These are phyloP conservation scores for Rachycentron canadum DNA, from an alignment of 2,797 vertebrate genomes.

Conservation along the genomic window DNA sequence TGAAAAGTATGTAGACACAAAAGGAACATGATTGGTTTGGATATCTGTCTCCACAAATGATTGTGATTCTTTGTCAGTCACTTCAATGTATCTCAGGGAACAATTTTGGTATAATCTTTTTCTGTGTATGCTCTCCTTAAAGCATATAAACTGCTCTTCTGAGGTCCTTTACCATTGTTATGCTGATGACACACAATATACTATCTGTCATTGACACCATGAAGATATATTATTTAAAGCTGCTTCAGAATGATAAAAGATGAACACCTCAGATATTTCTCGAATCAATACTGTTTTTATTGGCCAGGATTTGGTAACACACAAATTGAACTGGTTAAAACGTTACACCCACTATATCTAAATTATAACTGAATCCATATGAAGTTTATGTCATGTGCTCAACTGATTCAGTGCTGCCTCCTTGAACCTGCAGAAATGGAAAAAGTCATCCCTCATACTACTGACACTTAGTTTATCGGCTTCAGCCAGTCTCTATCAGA, in stretches of 20 bases:
- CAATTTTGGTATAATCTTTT: not conserved
- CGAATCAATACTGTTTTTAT: not conserved
- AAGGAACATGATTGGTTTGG: not conserved
- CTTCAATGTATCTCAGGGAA: constrained; percentile 13
- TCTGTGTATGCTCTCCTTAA: not conserved
- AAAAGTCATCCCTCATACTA: not conserved
- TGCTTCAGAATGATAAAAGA: not conserved
- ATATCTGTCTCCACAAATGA: not conserved
- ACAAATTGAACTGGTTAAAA: not conserved
- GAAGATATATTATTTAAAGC: not conserved
- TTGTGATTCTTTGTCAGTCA: not conserved
- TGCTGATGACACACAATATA: not conserved
- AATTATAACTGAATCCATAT: not conserved
- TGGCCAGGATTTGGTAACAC: not conserved
- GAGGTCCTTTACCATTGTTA: not conserved
- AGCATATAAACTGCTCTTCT: not conserved
- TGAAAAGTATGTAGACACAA: not conserved
- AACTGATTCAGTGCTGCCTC: not conserved
- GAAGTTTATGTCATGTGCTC: not conserved
- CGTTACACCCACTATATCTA: not conserved
- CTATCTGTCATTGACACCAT: not conserved
- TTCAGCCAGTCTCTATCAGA: not conserved
- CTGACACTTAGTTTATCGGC: not conserved
- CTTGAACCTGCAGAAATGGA: not conserved
- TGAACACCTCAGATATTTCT: not conserved